Percentiles rank a stretch among this genome's conserved stretches.
phyloP scores from a whole-genome alignment of 53 echinoderm and acorn worm genomes.

The Apostichopus leukothele region DNA sequence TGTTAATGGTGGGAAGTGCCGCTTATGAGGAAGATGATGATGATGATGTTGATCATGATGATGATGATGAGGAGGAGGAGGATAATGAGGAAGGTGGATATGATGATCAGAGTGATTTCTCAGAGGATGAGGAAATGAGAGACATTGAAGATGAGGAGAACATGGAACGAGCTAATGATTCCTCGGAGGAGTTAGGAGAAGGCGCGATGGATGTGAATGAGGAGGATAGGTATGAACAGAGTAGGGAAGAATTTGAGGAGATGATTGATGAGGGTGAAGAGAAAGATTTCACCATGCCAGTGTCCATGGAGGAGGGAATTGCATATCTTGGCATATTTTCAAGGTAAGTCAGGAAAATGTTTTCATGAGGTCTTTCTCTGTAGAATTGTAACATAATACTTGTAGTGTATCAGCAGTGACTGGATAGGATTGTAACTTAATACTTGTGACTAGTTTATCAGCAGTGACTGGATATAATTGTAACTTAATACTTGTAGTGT shows the following conservation, averaged over 20 bases:
- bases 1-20: background rate
- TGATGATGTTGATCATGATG: background rate
- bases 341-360: background rate
- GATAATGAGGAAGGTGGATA: background rate
- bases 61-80: background rate
- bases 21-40: background rate
- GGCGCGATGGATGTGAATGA: too few relatives aligned
- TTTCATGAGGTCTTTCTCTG: too few relatives aligned
- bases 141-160: background rate
- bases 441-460: too few relatives aligned
- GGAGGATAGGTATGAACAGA: background rate
- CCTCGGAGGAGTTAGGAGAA: background rate
- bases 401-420: too few relatives aligned
- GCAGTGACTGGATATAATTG: too few relatives aligned
- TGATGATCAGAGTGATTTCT: background rate
- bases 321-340: constrained; percentile 24
- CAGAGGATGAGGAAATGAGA: background rate
- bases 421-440: too few relatives aligned
- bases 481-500: too few relatives aligned
- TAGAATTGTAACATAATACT: too few relatives aligned
- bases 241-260: background rate
- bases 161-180: background rate
- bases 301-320: constrained; percentile 20
- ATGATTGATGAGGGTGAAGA: background rate
- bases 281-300: background rate